Conservation (phyloP, 2,797 vertebrate species). For the Neostethus bicornis region DNA sequence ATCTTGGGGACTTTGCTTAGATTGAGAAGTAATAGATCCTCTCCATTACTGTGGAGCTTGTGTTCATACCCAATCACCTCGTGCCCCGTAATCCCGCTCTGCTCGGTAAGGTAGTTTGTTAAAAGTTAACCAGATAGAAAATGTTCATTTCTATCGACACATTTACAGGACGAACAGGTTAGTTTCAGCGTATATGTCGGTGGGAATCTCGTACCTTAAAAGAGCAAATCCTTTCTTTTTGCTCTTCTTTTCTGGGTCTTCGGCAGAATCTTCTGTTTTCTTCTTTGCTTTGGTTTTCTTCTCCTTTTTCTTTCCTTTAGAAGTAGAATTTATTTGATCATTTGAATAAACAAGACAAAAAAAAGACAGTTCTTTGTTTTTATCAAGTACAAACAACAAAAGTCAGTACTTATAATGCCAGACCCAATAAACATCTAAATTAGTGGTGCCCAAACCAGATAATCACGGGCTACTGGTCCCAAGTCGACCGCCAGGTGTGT, state of each 20-base stretch:
- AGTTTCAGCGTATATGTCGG: neutral
- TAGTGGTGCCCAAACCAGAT: too few species aligned
- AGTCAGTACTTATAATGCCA: too few species aligned
- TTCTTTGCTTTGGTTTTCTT: constrained; percentile 82
- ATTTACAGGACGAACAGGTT: constrained; percentile 5
- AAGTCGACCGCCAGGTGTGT: too few species aligned
- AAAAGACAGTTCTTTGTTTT: too few species aligned
- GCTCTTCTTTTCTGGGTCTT: constrained; percentile 87
- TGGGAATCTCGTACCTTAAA: constrained; percentile 82
- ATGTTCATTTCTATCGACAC: constrained; percentile 22
- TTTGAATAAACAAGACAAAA: too few species aligned
- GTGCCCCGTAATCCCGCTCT: constrained; percentile 55
- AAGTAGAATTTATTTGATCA: too few species aligned
- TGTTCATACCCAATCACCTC: constrained; percentile 53
- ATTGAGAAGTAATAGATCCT: constrained; percentile 64
- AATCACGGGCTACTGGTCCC: too few species aligned
- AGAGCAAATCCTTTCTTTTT: constrained; percentile 91
- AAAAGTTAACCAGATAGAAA: constrained; percentile 46
- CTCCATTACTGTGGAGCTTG: constrained; percentile 57
- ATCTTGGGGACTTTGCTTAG: constrained; percentile 40
- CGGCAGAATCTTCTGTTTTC: constrained; percentile 82
- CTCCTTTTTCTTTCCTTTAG: constrained; percentile 83
- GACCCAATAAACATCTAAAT: too few species aligned
- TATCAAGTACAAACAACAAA: too few species aligned
- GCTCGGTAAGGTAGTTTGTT: constrained; percentile 47